phyloP scores from a whole-genome alignment of 2,113 vertebrate genomes.

The Dicaeum eximium region DNA sequence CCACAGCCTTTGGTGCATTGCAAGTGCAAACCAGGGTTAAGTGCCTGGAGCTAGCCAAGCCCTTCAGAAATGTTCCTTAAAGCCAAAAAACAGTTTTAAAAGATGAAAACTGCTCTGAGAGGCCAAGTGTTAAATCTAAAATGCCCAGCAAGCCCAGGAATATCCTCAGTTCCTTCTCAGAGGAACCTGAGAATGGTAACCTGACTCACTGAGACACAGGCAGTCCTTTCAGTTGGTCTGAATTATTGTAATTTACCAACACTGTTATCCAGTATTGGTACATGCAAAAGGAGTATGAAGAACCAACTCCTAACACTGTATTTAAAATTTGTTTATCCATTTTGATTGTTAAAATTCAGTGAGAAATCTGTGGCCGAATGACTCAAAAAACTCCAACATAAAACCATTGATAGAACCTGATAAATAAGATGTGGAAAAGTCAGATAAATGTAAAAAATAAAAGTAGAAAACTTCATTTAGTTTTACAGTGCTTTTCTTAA shows the following conservation, averaged over 20 bases:
- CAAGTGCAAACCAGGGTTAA: constrained; percentile 21
- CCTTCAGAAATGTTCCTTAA: constrained; percentile 30
- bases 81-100: background rate
- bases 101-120: background rate
- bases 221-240: background rate
- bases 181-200: background rate
- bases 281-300: background rate
- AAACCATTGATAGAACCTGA: background rate
- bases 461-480: background rate
- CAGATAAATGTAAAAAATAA: background rate
- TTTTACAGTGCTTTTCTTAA: background rate
- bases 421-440: background rate
- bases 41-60: constrained; percentile 28
- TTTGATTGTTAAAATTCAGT: background rate
- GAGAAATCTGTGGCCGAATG: background rate
- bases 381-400: background rate
- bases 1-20: background rate
- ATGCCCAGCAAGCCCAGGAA: background rate
- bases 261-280: background rate
- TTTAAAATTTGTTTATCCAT: background rate
- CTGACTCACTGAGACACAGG: background rate
- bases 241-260: background rate
- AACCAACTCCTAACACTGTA: background rate
- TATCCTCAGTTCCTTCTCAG: background rate
- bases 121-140: constrained; percentile 7